Evolutionary conservation across 1,140 invertebrate species (phyloP).

Genomic region (Melipona quadrifasciata): DNA sequence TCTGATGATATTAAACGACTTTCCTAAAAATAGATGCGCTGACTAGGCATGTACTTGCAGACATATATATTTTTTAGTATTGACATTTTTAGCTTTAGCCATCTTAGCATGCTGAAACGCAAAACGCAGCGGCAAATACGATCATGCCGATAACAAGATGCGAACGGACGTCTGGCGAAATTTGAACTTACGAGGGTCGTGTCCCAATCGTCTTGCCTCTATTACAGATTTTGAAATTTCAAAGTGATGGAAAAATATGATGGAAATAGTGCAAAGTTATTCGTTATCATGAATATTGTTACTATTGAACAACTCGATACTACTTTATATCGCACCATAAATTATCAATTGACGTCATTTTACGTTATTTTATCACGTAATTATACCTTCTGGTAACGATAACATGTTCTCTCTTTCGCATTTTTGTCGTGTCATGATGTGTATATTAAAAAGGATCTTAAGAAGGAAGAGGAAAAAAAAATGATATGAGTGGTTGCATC

Average conservation of each 20-base stretch:
- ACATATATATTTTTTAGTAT: neutral
- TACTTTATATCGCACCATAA: neutral
- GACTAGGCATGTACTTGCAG: neutral
- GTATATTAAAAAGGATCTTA: neutral
- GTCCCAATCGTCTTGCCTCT: rapidly evolving
- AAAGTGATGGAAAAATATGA: neutral
- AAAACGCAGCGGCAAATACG: neutral
- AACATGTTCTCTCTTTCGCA: neutral
- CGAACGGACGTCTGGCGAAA: too few relatives aligned
- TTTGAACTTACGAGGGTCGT: neutral
- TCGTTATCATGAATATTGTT: neutral
- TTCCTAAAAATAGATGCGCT: neutral
- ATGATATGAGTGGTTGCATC: neutral
- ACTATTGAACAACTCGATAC: neutral
- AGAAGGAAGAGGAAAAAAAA: neutral
- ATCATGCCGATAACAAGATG: neutral
- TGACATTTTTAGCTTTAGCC: neutral
- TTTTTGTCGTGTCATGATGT: neutral
- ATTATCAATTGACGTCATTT: neutral
- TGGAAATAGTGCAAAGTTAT: neutral
- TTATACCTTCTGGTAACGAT: neutral
- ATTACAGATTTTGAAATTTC: too few relatives aligned
- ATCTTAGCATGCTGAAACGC: neutral
- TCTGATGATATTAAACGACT: neutral
- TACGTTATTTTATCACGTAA: neutral